These are phyloP conservation scores for Struthidea cinerea DNA, from an alignment of 2,113 vertebrate genomes.

Conservation along the genomic window DNA sequence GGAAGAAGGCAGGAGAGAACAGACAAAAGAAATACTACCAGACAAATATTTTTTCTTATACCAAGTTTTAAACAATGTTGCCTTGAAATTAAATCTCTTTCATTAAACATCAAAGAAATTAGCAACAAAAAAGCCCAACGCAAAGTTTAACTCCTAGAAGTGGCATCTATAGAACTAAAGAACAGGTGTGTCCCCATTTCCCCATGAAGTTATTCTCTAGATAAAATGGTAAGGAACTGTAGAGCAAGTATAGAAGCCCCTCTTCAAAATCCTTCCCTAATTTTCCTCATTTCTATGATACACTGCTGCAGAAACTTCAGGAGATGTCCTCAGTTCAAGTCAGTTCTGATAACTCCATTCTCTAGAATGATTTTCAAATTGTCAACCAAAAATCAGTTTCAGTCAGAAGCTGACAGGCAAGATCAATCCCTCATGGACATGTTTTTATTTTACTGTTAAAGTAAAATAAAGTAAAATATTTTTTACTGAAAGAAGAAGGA, in stretches of 20 bases:
- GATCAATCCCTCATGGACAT: neutral
- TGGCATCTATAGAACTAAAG: neutral
- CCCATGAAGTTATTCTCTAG: neutral
- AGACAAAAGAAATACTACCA: neutral
- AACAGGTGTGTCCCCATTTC: neutral
- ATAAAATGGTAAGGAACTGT: neutral
- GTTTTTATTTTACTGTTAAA: neutral
- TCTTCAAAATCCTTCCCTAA: neutral
- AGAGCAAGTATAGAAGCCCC: neutral
- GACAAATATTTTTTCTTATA: neutral
- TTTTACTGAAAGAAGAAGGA: neutral
- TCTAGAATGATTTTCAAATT: constrained; percentile 14
- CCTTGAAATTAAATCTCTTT: neutral
- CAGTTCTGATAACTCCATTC: neutral
- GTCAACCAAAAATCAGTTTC: neutral
- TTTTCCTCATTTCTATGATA: neutral
- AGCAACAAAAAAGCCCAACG: neutral
- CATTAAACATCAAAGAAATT: neutral
- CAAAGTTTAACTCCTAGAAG: neutral
- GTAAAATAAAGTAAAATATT: neutral
- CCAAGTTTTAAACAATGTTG: neutral
- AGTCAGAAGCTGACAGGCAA: neutral
- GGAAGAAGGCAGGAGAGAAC: neutral
- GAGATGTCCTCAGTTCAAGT: neutral
- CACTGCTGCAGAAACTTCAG: neutral